phyloP scores from a whole-genome alignment of 2,797 vertebrate genomes.

The Rallus crepitans region DNA sequence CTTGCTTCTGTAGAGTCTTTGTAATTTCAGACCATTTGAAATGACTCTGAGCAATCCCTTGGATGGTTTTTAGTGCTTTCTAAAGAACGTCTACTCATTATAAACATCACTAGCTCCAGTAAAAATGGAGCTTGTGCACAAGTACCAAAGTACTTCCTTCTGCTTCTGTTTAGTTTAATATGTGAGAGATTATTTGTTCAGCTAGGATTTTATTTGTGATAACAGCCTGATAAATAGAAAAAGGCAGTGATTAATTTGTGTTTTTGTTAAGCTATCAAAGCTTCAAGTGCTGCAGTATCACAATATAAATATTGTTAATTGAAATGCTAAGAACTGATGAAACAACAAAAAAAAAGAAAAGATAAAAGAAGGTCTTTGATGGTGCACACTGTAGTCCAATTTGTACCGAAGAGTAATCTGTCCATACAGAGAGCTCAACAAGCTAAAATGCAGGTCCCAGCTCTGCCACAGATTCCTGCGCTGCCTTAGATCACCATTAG shows the following conservation, averaged over 20 bases:
- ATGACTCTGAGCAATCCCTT: not conserved
- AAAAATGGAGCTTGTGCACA: not conserved
- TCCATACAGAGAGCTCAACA: not conserved
- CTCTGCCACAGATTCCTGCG: not conserved
- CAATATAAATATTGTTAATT: not conserved
- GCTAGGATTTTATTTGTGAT: constrained; percentile 23
- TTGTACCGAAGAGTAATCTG: not conserved
- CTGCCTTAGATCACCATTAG: not conserved
- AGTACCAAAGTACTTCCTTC: not conserved
- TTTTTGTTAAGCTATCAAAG: not conserved
- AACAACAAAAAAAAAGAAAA: not conserved
- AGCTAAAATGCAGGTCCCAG: not conserved
- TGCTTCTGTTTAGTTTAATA: not conserved
- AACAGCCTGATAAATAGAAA: not conserved
- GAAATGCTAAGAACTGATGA: not conserved
- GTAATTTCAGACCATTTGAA: not conserved
- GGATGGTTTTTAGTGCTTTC: not conserved
- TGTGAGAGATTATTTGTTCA: constrained; percentile 21
- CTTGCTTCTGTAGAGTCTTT: not conserved
- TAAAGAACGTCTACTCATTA: constrained; percentile 25
- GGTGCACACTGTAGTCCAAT: not conserved
- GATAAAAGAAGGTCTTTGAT: not conserved
- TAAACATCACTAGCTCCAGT: not conserved
- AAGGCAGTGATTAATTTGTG: not conserved
- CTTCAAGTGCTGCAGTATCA: not conserved